Percentiles rank a stretch among this genome's conserved stretches.
These are phyloP conservation scores for Lasiurus borealis DNA, from an alignment of 2,113 vertebrate genomes.

Conservation along the genomic window DNA sequence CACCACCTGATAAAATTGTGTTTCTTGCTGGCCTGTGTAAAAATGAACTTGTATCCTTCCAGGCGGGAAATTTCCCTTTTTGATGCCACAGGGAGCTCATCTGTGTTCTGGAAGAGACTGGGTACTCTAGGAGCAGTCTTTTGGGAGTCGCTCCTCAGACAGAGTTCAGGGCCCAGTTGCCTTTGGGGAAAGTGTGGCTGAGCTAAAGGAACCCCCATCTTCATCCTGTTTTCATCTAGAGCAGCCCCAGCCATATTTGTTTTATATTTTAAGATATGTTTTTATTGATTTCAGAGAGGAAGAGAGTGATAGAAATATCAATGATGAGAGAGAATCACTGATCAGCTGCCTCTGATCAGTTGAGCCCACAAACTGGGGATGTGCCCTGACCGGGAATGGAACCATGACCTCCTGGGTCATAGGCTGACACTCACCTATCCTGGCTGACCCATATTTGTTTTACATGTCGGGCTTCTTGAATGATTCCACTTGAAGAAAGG, in stretches of 20 bases:
- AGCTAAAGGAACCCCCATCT: fast-evolving
- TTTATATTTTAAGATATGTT: background rate
- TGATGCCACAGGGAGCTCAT: background rate
- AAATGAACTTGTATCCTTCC: conserved; percentile 5
- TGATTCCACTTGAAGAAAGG: background rate
- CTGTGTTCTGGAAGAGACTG: background rate
- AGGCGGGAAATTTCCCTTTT: background rate
- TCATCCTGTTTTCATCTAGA: background rate
- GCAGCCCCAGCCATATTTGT: background rate
- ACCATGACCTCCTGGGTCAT: too few species aligned
- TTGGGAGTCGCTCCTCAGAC: background rate
- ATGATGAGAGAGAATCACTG: too few species aligned
- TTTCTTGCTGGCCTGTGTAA: background rate
- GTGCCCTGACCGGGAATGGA: too few species aligned
- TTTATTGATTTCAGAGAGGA: too few species aligned
- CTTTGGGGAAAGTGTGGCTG: background rate
- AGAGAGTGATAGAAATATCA: too few species aligned
- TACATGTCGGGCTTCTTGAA: background rate
- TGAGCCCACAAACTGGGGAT: too few species aligned
- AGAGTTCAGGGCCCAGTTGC: background rate
- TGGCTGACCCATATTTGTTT: background rate
- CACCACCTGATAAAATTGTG: background rate
- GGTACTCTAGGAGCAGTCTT: background rate
- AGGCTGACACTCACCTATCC: too few species aligned
- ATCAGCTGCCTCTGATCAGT: too few species aligned